phyloP scores from a whole-genome alignment of 2,797 vertebrate genomes.

The Dryobates pubescens region DNA sequence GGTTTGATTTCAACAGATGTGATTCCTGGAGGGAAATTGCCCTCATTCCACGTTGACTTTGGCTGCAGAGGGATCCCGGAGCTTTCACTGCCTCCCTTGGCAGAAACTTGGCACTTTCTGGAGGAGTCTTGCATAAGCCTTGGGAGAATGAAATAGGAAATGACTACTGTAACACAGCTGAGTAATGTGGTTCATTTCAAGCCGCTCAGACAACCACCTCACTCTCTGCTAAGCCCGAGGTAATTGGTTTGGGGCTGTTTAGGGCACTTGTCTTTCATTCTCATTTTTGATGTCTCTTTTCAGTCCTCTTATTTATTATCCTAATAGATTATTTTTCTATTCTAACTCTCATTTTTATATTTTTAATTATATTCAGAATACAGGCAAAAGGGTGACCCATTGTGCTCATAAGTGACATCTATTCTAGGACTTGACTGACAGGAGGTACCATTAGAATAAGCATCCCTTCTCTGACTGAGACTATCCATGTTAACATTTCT shows the following conservation, averaged over 20 bases:
- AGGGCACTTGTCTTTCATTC: neutral
- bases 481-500: neutral
- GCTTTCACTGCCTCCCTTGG: neutral
- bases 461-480: neutral
- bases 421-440: conserved; percentile 18
- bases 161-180: neutral
- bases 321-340: neutral
- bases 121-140: neutral
- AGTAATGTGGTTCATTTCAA: neutral
- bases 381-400: neutral
- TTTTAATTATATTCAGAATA: conserved; percentile 9
- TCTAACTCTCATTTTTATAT: neutral
- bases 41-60: neutral
- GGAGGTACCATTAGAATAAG: conserved; percentile 33
- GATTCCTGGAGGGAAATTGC: neutral
- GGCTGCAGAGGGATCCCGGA: neutral
- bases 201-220: neutral
- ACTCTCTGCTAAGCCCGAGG: neutral
- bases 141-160: neutral
- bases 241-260: neutral
- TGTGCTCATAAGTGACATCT: neutral
- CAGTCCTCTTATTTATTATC: neutral
- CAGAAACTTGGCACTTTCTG: conserved; percentile 20
- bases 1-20: neutral
- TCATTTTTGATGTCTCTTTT: neutral